These are phyloP conservation scores for Lasaia peninsularis DNA, from an alignment of 1,140 invertebrate genomes.

Conservation along the genomic window DNA sequence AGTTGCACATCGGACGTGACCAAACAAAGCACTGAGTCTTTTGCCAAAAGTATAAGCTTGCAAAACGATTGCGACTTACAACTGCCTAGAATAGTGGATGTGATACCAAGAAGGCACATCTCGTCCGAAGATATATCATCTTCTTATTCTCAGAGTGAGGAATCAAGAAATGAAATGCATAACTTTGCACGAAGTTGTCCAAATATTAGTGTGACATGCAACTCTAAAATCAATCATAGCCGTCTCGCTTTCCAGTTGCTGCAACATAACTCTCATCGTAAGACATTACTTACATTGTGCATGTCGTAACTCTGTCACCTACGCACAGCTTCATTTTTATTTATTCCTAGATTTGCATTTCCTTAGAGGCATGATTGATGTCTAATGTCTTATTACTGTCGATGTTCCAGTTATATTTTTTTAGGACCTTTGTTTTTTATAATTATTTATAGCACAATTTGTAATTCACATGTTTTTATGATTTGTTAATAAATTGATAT, in stretches of 20 bases:
- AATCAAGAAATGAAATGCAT: not conserved
- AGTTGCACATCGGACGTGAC: conserved; percentile 37
- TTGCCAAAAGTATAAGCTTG: conserved; percentile 40
- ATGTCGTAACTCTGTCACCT: conserved; percentile 69
- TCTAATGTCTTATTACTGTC: not conserved
- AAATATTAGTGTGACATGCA: conserved; percentile 35
- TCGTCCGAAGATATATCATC: conserved; percentile 33
- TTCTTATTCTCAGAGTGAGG: conserved; percentile 9
- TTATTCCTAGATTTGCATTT: conserved; percentile 9
- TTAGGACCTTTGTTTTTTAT: not conserved
- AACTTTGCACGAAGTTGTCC: conserved; percentile 49
- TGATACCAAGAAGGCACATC: conserved; percentile 31
- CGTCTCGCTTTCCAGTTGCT: conserved; percentile 9
- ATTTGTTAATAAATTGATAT: not conserved
- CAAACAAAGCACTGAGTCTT: conserved; percentile 35
- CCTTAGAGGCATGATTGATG: conserved; percentile 5
- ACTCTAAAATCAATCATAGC: conserved; percentile 79
- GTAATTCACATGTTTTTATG: not conserved
- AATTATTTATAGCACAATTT: conserved; percentile 2
- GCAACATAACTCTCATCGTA: conserved; percentile 38
- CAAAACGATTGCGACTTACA: conserved; percentile 30
- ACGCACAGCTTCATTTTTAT: conserved; percentile 26
- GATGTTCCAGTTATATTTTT: not conserved
- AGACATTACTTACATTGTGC: conserved; percentile 53
- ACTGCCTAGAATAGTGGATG: conserved; percentile 30